phyloP scores from a whole-genome alignment of 2,797 vertebrate genomes.

The Phaenicophaeus curvirostris region DNA sequence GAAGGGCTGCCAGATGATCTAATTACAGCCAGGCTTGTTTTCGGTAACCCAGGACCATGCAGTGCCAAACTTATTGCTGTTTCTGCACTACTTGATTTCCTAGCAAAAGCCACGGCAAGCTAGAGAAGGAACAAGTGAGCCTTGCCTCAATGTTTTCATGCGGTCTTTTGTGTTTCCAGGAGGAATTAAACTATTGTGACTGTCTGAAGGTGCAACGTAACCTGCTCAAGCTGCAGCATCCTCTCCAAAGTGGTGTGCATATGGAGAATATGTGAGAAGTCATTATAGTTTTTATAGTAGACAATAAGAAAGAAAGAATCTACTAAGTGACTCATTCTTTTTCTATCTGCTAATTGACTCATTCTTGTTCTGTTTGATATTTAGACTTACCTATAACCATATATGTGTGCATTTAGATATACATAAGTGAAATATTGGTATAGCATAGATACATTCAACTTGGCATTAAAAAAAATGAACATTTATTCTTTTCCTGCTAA shows the following conservation, averaged over 20 bases:
- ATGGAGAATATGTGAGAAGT: not conserved
- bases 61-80: not conserved
- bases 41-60: not conserved
- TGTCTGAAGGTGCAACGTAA: not conserved
- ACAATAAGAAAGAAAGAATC: not conserved
- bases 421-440: not conserved
- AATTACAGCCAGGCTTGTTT: not conserved
- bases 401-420: rapidly evolving
- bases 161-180: not conserved
- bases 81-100: not conserved
- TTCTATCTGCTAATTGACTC: not conserved
- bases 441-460: not conserved
- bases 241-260: rapidly evolving
- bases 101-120: not conserved
- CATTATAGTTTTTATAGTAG: rapidly evolving
- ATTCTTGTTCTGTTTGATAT: not conserved
- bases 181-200: not conserved
- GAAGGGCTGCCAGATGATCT: not conserved
- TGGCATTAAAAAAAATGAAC: not conserved
- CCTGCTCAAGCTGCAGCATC: not conserved
- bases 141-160: rapidly evolving
- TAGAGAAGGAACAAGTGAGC: rapidly evolving
- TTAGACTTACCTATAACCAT: not conserved
- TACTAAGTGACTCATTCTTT: not conserved
- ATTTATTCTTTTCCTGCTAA: not conserved